A percentile compares a stretch with the other conserved stretches of the same genome.
phyloP scores from a whole-genome alignment of 2,888 invertebrate species.

The Caenorhabditis sp. region DNA sequence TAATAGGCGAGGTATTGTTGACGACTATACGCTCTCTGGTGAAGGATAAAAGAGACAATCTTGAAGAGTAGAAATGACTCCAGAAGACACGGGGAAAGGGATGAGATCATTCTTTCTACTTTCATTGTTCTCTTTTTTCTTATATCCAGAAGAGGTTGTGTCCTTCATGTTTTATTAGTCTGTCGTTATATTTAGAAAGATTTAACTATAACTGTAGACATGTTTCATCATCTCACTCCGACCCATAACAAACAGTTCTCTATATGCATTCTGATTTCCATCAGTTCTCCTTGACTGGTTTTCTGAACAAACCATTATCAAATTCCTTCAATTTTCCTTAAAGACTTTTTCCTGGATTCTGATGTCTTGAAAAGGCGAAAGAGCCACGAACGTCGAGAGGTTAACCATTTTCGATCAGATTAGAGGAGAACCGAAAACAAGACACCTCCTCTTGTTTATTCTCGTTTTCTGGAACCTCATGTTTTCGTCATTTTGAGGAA shows the following conservation, averaged over 20 bases:
- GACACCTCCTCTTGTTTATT: conserved; percentile 2
- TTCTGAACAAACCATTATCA: neutral
- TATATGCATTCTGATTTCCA: conserved; percentile 11
- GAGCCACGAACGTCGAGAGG: conserved; percentile 2
- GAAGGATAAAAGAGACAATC: conserved; percentile 33
- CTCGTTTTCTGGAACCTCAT: neutral
- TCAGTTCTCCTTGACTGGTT: conserved; percentile 9
- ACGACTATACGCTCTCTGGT: neutral
- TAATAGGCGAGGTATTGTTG: conserved; percentile 20
- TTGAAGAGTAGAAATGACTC: conserved; percentile 17
- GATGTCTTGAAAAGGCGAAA: neutral
- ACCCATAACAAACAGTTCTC: neutral
- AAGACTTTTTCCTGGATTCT: neutral
- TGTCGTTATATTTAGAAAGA: conserved; percentile 3
- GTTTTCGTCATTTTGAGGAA: neutral
- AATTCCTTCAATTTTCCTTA: neutral
- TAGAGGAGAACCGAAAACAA: conserved; percentile 12
- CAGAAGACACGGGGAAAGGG: no score
- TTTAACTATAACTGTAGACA: neutral
- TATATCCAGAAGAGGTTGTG: neutral
- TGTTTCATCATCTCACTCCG: no score
- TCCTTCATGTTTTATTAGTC: neutral
- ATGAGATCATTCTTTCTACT: conserved; percentile 22
- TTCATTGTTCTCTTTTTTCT: conserved; percentile 26
- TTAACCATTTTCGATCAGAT: conserved; percentile 21